Base-by-base conservation (phyloP, 2,113 vertebrate genomes). In the Oplegnathus fasciatus region DNA sequence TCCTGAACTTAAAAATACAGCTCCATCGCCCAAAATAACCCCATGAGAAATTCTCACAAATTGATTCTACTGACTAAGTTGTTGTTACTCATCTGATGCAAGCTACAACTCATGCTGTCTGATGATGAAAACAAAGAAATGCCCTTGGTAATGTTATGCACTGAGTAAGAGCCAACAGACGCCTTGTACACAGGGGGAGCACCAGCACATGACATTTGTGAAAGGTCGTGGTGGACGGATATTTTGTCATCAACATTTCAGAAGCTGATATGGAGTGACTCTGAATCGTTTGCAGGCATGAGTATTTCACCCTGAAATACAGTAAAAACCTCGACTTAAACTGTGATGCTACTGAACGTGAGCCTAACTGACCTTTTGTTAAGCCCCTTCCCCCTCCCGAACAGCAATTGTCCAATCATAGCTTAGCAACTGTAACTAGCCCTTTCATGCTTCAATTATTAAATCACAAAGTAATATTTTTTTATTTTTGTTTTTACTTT, bases 21-120 rank as follows among this genome's bases (percentile, higher is more conserved):
- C 67, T 28, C n/a, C 44, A 30, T 20, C 32, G 69, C 92, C 32
- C 72, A 82, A 90, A 93, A 94, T 91, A 94, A 73, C 54, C 73
- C 40, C 88, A 48, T 93, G 93, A 87, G 93, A 94, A 90, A 8
- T 40, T 91, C 84, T 82, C 81, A 86, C 70, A 88, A 66, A 58
- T 30, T 8, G 34, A 0, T 0, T 30, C 24, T 26, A 3, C 42
- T 57, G 68, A 86, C 28, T 50, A 50, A n/a, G 54, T 40, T 44
- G 24, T 32, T 66, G 9, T 76, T 68, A 28, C 72, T 74, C 54
- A 69, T 85, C 17, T 32, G 62, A 58, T 34, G 22, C 24, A 44
- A 66, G 78, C 20, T 55, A 40, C 54, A 44, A 40, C 32, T 68
- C 30, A n/a, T 0, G n/a, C 40, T 61, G 20, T 58, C 18, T 6